A percentile compares a stretch with the other conserved stretches of the same genome.
Evolutionary conservation across 2,113 vertebrate genomes (phyloP).

Genomic region (Callaeas wilsoni): DNA sequence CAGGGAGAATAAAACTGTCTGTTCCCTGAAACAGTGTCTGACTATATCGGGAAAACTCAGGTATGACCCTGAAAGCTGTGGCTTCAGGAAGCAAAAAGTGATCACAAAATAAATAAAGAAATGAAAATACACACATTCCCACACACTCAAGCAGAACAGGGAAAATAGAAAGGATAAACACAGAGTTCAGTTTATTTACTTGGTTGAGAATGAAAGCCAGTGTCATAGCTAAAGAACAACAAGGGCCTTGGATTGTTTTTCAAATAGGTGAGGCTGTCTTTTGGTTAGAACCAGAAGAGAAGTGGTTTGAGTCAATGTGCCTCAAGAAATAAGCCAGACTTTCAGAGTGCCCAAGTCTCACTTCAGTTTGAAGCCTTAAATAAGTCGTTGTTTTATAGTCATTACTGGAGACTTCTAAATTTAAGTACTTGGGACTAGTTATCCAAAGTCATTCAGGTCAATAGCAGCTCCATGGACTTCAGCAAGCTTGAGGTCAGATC

Average conservation of each 20-base stretch:
- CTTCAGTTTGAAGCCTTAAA: neutral
- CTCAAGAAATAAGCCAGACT: neutral
- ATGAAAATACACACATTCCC: neutral
- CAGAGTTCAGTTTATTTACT: neutral
- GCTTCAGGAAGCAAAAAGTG: neutral
- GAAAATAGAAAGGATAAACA: neutral
- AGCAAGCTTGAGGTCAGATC: neutral
- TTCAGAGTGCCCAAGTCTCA: neutral
- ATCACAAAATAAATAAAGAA: neutral
- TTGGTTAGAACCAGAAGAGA: neutral
- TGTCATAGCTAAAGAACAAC: neutral
- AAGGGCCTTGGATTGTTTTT: neutral
- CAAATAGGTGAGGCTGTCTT: neutral
- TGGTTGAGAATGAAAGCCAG: neutral
- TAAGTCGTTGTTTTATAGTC: neutral
- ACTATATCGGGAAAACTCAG: neutral
- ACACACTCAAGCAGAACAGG: neutral
- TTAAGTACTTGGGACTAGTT: neutral
- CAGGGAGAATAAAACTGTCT: neutral
- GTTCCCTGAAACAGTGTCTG: neutral
- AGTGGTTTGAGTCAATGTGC: neutral
- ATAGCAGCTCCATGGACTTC: neutral
- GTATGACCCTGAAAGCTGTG: neutral
- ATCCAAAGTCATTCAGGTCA: neutral
- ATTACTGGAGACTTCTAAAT: neutral